Base-by-base conservation (phyloP, 2,113 vertebrate genomes). In the Struthidea cinerea region DNA sequence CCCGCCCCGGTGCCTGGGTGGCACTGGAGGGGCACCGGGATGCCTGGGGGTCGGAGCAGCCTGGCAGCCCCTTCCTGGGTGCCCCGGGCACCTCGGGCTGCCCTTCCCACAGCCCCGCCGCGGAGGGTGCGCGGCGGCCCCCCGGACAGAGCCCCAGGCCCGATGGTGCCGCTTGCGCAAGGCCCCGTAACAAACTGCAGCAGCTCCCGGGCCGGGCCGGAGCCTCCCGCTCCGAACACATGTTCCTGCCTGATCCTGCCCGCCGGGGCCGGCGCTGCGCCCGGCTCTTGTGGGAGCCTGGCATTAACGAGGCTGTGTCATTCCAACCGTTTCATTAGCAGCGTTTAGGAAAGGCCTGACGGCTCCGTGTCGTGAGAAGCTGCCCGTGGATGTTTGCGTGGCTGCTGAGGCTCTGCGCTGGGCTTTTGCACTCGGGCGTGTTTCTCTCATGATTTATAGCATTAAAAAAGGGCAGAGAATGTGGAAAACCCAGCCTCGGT, bases 1-100 rank as follows among this genome's bases (percentile, higher is more conserved):
- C 33, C 35, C 4, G 6, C 21, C 30, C 14, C 16, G 5, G 27
- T 4, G 60, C 68, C 57, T 7, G 44, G 74, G 55, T 52, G 90
- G 53, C 69, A 13, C 1, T 3, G 15, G 44, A 3, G 49, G 26
- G 74, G 7, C 30, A 8, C 3, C 0, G 73, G 13, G 50, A 6
- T 1, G 12, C 50, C 33, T 0, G 9, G 46, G n/a, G 15, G 8
- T 1, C 5, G 1, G 1, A 16, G 49, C 57, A 24, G 37, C 42
- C 53, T 15, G 75, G 85, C 73, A 67, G 52, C 39, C 1, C 39
- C 71, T 46, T 71, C 1, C 9, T 13, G 13, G 60, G 39, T 32
- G 39, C 68, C 10, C 0, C 1, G 8, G 37, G 3, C 42, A 2
- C 70, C 75, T n/a, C 0, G 2, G 41, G 49, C 44, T 22, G 64